Evolutionary conservation across 2,113 vertebrate genomes (phyloP), one percentile per base, ranked within the genome.

Genomic region (Mesembrinibis cayennensis): DNA sequence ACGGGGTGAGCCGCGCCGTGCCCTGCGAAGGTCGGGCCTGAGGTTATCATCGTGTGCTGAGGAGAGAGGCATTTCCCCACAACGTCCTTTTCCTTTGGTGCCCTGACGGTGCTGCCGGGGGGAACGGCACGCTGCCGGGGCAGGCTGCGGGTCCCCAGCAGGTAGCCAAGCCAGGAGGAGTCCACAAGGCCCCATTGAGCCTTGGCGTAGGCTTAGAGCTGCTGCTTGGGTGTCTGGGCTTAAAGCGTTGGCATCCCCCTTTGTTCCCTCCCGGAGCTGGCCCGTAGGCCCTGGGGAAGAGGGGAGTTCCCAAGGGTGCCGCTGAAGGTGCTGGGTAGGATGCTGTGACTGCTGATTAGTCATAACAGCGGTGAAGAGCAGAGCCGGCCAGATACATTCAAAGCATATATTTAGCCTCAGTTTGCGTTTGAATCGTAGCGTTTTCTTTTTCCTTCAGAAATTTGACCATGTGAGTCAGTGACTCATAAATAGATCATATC

Each of bases 401-500:
- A 47, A 66, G 63, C 44, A 0, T 49, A 25, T 86, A 65, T 84
- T 90, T 92, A 90, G 80, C n/a, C 44, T 79, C 7, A 1, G 27
- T 44, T 63, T 81, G 80, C 16, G 3, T 77, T 82, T 53, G 84
- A 81, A 65, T 52, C 6, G 4, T 10, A 49, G 42, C 13, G 6
- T 85, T 95, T 61, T 66, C 56, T 36, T 40, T 78, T 86, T 71
- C 70, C 67, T 76, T 82, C 40, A 36, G 40, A 80, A 92, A 93
- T 72, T 45, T 25, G 95, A 23, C 93, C 80, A 22, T 82, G 76
- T 91, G 97, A 98, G 96, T 52, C 91, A 78, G 74, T 49, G 83
- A 96, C 84, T 95, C 94, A 76, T 20, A 61, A 20, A 62, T 61
- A 80, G 89, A 81, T 94, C 71, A 61, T 17, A 11, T 63, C 76